phyloP scores from a whole-genome alignment of 37 sponge, comb jelly and placozoan genomes.

The Ephydatia muelleri region DNA sequence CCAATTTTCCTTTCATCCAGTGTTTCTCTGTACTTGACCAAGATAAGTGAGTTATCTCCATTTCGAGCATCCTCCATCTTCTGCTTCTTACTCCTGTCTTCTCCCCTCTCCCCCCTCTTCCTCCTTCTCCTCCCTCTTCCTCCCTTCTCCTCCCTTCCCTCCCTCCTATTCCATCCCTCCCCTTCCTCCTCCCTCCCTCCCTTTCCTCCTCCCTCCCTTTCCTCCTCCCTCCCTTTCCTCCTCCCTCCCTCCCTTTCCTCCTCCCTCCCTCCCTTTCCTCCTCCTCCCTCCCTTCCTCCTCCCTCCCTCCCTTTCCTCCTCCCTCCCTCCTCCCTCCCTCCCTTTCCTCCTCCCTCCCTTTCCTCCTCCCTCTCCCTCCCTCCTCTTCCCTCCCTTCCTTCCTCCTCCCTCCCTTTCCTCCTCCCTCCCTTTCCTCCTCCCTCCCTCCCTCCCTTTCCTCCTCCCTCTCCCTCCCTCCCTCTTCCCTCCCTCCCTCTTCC shows the following conservation, averaged over 20 bases:
- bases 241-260: constrained; percentile 88
- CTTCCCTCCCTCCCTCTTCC: neutral
- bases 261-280: neutral
- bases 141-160: neutral
- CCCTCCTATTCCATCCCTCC: neutral
- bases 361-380: neutral
- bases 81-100: too few relatives aligned
- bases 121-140: neutral
- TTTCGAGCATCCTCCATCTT: neutral
- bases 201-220: too few relatives aligned
- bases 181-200: neutral
- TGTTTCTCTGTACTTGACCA: constrained; percentile 74
- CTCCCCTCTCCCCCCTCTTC: too few relatives aligned
- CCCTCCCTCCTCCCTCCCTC: too few relatives aligned
- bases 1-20: constrained; percentile 84
- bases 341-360: neutral
- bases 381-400: neutral
- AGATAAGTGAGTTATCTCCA: constrained; percentile 72
- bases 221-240: neutral
- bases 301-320: neutral
- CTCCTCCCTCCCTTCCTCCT: neutral
- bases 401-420: neutral
- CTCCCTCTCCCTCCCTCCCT: neutral
- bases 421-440: neutral
- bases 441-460: constrained; percentile 3